These are phyloP conservation scores for Megathymus violae DNA, from an alignment of 1,140 invertebrate genomes.

Conservation along the genomic window DNA sequence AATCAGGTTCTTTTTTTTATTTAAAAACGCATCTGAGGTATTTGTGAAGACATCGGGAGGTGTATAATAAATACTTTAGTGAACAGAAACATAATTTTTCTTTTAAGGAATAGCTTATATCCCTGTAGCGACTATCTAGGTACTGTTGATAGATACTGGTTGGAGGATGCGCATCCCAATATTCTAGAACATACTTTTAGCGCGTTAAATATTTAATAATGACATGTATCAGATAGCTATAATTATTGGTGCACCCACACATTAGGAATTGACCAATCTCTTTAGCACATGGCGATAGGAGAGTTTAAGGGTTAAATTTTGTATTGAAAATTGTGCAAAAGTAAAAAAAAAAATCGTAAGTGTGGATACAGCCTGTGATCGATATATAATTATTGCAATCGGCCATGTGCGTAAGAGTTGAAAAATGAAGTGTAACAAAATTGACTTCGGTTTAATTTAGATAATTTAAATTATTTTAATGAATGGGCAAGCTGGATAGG, in stretches of 20 bases:
- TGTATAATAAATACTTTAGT: conserved; percentile 81
- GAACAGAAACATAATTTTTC: conserved; percentile 58
- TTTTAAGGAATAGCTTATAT: conserved; percentile 42
- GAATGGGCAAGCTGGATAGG: conserved; percentile 56
- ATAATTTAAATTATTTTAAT: conserved; percentile 59
- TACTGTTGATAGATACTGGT: conserved; percentile 42
- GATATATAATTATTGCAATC: conserved; percentile 31
- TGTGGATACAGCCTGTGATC: conserved; percentile 31
- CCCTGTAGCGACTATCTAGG: conserved; percentile 44
- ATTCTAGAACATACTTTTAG: conserved; percentile 28
- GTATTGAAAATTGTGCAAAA: conserved; percentile 32
- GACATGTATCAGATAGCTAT: conserved; percentile 49
- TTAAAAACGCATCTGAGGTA: conserved; percentile 64
- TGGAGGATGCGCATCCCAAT: conserved; percentile 42
- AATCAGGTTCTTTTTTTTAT: conserved; percentile 74
- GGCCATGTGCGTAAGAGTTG: conserved; percentile 50
- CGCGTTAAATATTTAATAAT: conserved; percentile 60
- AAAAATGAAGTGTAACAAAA: conserved; percentile 48
- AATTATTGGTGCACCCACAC: conserved; percentile 59
- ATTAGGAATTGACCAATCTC: conserved; percentile 56
- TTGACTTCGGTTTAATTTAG: conserved; percentile 32
- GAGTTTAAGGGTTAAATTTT: conserved; percentile 23
- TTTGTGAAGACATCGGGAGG: conserved; percentile 71
- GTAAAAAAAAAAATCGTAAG: conserved; percentile 13
- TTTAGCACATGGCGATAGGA: conserved; percentile 45